Evolutionary conservation across 2,888 invertebrate species (phyloP), one percentile per base, ranked within the genome.

Genomic region (Desoria tigrina): DNA sequence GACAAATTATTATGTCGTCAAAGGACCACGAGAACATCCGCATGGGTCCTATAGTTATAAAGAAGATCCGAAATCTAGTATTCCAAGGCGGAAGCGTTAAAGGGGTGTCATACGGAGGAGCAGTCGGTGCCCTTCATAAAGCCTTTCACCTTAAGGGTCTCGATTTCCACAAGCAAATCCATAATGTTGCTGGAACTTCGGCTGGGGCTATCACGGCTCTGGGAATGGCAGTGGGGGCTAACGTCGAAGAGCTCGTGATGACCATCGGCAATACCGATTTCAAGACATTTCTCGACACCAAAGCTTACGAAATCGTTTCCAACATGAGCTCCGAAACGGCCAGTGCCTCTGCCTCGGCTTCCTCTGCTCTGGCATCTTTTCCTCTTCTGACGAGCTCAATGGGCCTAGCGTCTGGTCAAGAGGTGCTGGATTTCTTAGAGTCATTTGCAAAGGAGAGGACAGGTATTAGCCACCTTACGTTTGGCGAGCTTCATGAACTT

Each of bases 51-150:
- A 32, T 32, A 32, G 4, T 32, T 7, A 32, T 32, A 7, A 4
- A 32, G 6, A 32, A 26, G 9, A 28, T 55, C 24, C 21, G 26
- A 7, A 56, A 63, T 42, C 50, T 63, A 2, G 63, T 63, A 6
- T 63, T 63, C 28, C 56, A 63, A 63, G 63, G 63, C 2, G 63
- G 63, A 37, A 49, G 49, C 49, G 63, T 63, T 11, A 63, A 63
- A 57, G 63, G 63, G 21, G 49, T 54, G 6, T 42, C 63, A 4
- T 63, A 63, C 37, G 45, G 57, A 16, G 63, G 63, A 24, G 63
- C 63, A 6, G 23, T 63, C 3, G 27, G 55, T 54, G 63, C 54
- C n/a, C 57, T 63, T 6, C n/a, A 37, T n/a, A 24, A 14, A 21
- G 39, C 28, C n/a, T 60, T 60, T 51, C 14, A 42, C 14, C 14